A percentile compares a stretch with the other conserved stretches of the same genome.
Conservation (phyloP, 2,797 vertebrate genomes). For the Phoebastria nigripes region DNA sequence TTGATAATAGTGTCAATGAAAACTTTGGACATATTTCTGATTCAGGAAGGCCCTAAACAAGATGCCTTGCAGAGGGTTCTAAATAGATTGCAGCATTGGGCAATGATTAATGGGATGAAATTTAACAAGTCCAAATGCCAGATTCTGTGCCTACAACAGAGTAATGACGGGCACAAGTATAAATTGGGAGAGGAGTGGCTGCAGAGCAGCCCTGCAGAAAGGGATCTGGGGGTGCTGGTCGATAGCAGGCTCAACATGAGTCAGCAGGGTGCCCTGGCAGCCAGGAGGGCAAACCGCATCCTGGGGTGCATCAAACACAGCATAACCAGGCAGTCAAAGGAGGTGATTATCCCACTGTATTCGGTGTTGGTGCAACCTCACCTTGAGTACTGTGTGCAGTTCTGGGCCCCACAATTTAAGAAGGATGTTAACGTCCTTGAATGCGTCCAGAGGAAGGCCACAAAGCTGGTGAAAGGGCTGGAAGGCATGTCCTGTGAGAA, state of each 20-base stretch:
- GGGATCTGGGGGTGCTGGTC: neutral
- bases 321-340: neutral
- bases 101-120: neutral
- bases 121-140: neutral
- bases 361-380: rapidly evolving
- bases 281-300: neutral
- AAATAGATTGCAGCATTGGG: neutral
- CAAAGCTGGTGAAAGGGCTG: neutral
- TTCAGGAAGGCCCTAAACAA: neutral
- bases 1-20: neutral
- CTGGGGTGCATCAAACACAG: neutral
- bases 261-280: neutral
- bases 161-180: rapidly evolving
- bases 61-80: neutral
- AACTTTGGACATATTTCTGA: neutral
- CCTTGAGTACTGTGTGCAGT: neutral
- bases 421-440: neutral
- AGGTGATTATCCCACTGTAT: rapidly evolving
- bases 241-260: rapidly evolving
- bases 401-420: neutral
- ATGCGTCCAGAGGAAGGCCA: neutral
- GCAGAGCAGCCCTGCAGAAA: neutral
- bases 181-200: neutral
- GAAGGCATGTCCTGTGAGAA: neutral
- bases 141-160: neutral